Evolutionary conservation across 2,888 invertebrate genomes (phyloP), one percentile per base, ranked within the genome.

Genomic region (Agrenia bidenticulata): DNA sequence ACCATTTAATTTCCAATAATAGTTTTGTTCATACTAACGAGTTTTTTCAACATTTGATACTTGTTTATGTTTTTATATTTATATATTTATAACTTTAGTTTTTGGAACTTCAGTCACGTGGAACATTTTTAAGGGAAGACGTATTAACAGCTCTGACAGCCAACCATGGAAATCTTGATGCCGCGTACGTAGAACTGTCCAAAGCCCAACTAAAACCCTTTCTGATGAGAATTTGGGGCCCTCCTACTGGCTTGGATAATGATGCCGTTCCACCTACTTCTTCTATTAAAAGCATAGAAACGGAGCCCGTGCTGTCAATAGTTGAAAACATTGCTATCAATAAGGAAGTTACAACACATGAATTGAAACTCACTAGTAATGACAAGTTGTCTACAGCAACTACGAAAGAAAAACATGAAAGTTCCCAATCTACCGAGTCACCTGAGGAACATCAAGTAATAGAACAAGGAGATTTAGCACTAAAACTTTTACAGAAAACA

Each of bases 181-280:
- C 85, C 39, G 88, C 90, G 19, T 83, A 86, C 70, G 81, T 85
- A 72, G 89, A 90, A 78, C 81, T 90, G 65, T 88, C 86, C 77
- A 89, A 88, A 78, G 86, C 86, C 72, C 89, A 89, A 78, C 80
- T 89, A 67, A 89, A 89, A 79, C 89, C 89, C 55, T 89, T 89
- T 82, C 81, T 89, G 72, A 89, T 89, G 88, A 83, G 88, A 78
- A 89, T 90, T 77, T 89, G 89, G 88, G 89, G 89, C 66, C 88
- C 89, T 65, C 78, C 78, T 64, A 86, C 87, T 21, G 84, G 67
- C 19, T 85, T 85, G 72, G 61, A 66, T n/a, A 61, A 49, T 55
- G 88, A 88, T 77, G 63, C 67, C 4, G 41, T 54, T 23, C 67
- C 66, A 32, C 64, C 66, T 1, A 55, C 55, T 5, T 55, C 67